These are phyloP conservation scores for Ormyrus thymus DNA, from an alignment of 2,888 invertebrate species.

Conservation along the genomic window DNA sequence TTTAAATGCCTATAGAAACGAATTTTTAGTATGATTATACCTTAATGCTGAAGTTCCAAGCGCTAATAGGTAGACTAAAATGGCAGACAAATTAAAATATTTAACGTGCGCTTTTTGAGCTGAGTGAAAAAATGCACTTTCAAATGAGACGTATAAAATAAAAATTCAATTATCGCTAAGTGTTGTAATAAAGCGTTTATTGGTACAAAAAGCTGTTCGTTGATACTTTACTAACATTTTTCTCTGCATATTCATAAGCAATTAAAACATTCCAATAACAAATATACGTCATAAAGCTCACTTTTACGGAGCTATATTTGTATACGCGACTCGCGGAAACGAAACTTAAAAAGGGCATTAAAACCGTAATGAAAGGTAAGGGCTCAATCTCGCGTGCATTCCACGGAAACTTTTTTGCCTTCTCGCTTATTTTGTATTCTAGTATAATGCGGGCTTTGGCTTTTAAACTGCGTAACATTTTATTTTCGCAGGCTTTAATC, in stretches of 20 bases:
- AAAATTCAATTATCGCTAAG: neutral
- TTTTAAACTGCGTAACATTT: too few relatives aligned
- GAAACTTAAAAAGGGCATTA: constrained; percentile 39
- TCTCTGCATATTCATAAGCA: constrained; percentile 35
- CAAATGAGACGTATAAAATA: too few relatives aligned
- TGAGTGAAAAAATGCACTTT: too few relatives aligned
- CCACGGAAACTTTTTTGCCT: constrained; percentile 5
- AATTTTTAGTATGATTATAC: too few relatives aligned
- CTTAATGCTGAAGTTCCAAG: too few relatives aligned
- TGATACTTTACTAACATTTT: constrained; percentile 20
- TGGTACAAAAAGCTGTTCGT: constrained; percentile 1
- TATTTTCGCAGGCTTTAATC: too few relatives aligned
- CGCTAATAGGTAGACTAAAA: too few relatives aligned
- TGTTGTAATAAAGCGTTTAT: neutral
- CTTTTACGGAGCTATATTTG: constrained; percentile 13
- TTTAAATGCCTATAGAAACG: too few relatives aligned
- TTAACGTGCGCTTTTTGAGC: too few relatives aligned
- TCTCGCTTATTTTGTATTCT: neutral
- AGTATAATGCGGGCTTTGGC: too few relatives aligned
- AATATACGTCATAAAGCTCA: constrained; percentile 32
- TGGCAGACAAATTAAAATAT: too few relatives aligned
- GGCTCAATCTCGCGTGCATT: constrained; percentile 30
- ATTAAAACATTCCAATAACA: constrained; percentile 43
- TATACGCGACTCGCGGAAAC: constrained; percentile 24
- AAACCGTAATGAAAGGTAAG: constrained; percentile 38